phyloP scores from a whole-genome alignment of 2,113 vertebrate species.

The Trogon surrucura region DNA sequence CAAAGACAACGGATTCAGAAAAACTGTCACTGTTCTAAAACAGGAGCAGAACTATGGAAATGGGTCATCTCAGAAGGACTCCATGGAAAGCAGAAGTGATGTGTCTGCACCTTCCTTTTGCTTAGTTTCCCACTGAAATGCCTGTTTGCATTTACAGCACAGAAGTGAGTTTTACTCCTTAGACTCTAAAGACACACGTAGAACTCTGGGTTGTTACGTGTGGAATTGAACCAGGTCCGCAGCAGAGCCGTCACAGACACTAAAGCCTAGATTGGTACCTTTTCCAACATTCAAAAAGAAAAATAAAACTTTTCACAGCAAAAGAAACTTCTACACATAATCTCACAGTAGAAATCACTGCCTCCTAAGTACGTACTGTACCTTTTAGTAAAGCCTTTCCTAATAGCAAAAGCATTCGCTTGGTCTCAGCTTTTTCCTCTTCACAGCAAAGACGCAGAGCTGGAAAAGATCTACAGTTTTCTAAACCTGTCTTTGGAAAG shows the following conservation, averaged over 20 bases:
- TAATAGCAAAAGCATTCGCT: slow-evolving; percentile 48
- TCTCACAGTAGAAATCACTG: neutral
- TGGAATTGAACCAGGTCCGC: neutral
- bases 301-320: neutral
- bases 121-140: neutral
- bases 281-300: neutral
- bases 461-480: slow-evolving; percentile 54
- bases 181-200: neutral
- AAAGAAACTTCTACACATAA: neutral
- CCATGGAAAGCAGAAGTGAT: neutral
- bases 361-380: neutral
- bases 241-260: neutral
- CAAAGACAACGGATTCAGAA: neutral
- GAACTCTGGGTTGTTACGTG: neutral
- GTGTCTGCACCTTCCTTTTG: neutral
- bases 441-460: slow-evolving; percentile 15
- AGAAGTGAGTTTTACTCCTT: neutral
- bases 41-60: neutral
- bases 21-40: neutral
- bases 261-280: neutral
- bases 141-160: neutral
- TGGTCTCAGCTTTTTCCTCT: slow-evolving; percentile 16
- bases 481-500: slow-evolving; percentile 68
- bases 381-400: slow-evolving; percentile 32
- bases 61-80: neutral